phyloP scores from a whole-genome alignment of 2,888 invertebrate genomes.

The Alsophila aescularia region DNA sequence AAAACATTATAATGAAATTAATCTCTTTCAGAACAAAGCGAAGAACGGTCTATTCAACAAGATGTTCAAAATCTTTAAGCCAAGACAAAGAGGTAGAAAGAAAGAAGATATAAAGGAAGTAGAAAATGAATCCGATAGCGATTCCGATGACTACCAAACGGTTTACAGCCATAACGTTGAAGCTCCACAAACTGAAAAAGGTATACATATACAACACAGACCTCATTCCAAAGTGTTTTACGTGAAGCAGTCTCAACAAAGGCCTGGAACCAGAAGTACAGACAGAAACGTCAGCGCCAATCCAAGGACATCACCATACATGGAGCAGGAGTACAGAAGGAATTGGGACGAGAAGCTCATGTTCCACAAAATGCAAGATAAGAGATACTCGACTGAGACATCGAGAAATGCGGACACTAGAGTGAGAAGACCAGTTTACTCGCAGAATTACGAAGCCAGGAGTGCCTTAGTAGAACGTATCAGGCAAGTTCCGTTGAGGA shows the following conservation, averaged over 20 bases:
- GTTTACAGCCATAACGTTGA: slow-evolving; percentile 56
- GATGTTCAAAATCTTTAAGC: slow-evolving; percentile 61
- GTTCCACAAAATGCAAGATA: slow-evolving; percentile 45
- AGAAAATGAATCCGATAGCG: slow-evolving; percentile 42
- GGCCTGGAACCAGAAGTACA: slow-evolving; percentile 39
- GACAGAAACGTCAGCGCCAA: slow-evolving; percentile 26
- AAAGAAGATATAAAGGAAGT: slow-evolving; percentile 18
- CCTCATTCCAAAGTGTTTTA: slow-evolving; percentile 50
- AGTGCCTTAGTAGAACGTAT: slow-evolving; percentile 41
- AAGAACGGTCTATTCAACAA: slow-evolving; percentile 59
- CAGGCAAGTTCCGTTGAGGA: slow-evolving; percentile 1
- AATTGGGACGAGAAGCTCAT: slow-evolving; percentile 61
- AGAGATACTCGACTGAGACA: slow-evolving; percentile 42
- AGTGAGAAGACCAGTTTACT: slow-evolving; percentile 33
- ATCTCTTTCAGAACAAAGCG: slow-evolving; percentile 36
- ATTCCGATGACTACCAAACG: slow-evolving; percentile 65
- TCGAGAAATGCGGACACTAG: slow-evolving; percentile 21
- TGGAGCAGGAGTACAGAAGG: slow-evolving; percentile 68
- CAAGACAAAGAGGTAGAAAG: slow-evolving; percentile 39
- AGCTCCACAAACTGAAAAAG: slow-evolving; percentile 19
- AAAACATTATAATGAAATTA: not conserved
- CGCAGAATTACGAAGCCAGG: slow-evolving; percentile 56
- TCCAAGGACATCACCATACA: slow-evolving; percentile 53
- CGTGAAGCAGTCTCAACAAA: slow-evolving; percentile 23
- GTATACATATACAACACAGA: slow-evolving; percentile 18